Base-by-base conservation (phyloP, 2,113 vertebrate species). In the Apaloderma vittatum region DNA sequence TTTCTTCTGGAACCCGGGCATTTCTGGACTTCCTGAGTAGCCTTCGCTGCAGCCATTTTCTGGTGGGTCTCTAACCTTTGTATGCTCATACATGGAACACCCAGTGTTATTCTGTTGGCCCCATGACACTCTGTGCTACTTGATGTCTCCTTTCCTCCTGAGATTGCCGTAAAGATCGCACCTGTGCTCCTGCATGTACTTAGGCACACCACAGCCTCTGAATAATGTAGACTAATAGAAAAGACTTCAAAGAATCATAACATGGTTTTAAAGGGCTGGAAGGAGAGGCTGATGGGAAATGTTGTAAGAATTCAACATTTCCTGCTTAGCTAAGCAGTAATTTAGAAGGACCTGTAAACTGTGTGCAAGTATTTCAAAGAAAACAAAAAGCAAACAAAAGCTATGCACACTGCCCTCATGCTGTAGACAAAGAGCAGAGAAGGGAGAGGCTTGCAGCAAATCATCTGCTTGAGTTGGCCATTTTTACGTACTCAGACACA, bases 181-280 rank as follows among this genome's bases (percentile, higher is more conserved):
- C 93, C 96, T 97, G 96, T 58, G 71, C 92, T 96, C 90, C 78
- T 90, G 79, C 90, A 63, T 66, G 85, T 92, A 59, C 67, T 96
- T 77, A 74, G 12, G 76, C 90, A 96, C 97, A 94, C 94, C 96
- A 90, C 96, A 95, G 92, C 86, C 78, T 90, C 94, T 97, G 93
- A 96, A 97, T 96, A 95, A 96, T 95, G 82, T 86, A 40, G 82
- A 93, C 86, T 88, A 88, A 83, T 77, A 92, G 90, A 86, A 90
- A 79, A 95, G 95, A 97, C 96, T 94, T 96, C 95, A 97, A 96
- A 97, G 96, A 93, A 86, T n/a, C 85, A 52, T 61, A 95, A 71
- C 90, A 67, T 51, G 29, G 43, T 74, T 96, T 90, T 55, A 83
- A 94, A 96, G 34, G 86, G 63, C 92, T 96, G 88, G 75, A 67